phyloP scores from a whole-genome alignment of 2,797 vertebrate genomes.

The Morus bassanus region DNA sequence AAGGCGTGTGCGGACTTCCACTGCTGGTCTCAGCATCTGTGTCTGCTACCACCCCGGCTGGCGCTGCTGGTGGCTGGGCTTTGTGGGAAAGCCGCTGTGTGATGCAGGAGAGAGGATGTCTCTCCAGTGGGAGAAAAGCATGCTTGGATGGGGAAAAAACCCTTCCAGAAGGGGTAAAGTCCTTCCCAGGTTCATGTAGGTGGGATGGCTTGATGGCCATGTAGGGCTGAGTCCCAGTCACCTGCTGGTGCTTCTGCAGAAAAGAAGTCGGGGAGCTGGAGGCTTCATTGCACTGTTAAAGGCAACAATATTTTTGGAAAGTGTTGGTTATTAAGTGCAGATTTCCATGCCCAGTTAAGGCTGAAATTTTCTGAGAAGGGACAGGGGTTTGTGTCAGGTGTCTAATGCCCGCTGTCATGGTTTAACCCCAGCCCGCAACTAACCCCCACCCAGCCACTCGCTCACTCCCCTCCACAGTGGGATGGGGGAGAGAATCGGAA shows the following conservation, averaged over 20 bases:
- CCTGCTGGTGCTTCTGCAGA: not conserved
- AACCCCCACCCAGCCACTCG: not conserved
- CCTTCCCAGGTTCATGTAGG: not conserved
- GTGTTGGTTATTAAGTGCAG: not conserved
- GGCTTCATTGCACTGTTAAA: not conserved
- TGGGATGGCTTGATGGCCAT: not conserved
- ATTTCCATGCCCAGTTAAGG: not conserved
- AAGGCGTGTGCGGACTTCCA: not conserved
- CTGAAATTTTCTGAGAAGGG: not conserved
- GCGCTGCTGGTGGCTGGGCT: not conserved
- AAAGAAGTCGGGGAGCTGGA: not conserved
- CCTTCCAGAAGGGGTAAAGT: not conserved
- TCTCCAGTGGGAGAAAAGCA: not conserved
- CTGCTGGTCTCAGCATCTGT: not conserved
- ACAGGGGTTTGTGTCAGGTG: not conserved
- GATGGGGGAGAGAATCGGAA: not conserved
- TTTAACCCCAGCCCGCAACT: not conserved
- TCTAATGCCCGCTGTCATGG: not conserved
- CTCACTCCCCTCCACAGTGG: too few species aligned
- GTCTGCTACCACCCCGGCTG: not conserved
- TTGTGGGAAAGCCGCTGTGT: not conserved
- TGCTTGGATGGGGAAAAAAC: not conserved
- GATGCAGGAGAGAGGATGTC: not conserved
- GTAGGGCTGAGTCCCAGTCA: not conserved
- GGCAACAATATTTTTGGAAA: not conserved